These are phyloP conservation scores for Sitophilus oryzae DNA, from an alignment of 1,140 invertebrate genomes.

Conservation along the genomic window DNA sequence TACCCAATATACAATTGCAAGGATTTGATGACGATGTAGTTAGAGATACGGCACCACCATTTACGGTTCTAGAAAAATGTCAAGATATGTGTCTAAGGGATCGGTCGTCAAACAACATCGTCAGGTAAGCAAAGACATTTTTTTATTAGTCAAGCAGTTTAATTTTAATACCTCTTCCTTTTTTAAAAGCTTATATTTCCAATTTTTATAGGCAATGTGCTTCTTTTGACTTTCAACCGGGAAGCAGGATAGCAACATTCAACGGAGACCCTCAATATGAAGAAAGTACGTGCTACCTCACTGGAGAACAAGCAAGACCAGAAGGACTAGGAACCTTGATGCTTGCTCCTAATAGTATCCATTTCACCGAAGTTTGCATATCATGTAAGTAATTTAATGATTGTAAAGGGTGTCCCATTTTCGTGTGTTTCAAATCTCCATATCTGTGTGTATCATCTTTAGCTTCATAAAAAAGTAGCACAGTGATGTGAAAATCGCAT, in stretches of 20 bases:
- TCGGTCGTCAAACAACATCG: slow-evolving; percentile 69
- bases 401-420: too few relatives aligned
- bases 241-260: slow-evolving; percentile 72
- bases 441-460: too few relatives aligned
- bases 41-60: slow-evolving; percentile 72
- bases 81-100: slow-evolving; percentile 78
- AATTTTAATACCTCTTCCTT: neutral
- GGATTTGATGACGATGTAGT: slow-evolving; percentile 84
- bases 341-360: slow-evolving; percentile 77
- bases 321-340: slow-evolving; percentile 82
- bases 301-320: slow-evolving; percentile 73
- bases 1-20: slow-evolving; percentile 82
- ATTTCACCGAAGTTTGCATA: slow-evolving; percentile 85
- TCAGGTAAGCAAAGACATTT: slow-evolving; percentile 46
- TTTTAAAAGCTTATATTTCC: neutral
- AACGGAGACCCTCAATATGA: slow-evolving; percentile 79
- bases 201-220: slow-evolving; percentile 57
- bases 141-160: neutral
- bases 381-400: slow-evolving; percentile 64
- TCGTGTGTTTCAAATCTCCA: too few relatives aligned
- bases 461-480: too few relatives aligned
- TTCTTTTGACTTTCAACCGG: slow-evolving; percentile 86
- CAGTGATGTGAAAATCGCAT: too few relatives aligned
- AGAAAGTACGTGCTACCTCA: slow-evolving; percentile 83
- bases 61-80: slow-evolving; percentile 78